Percentiles rank a stretch among this genome's conserved stretches.
Conservation (phyloP, 35 echinoderm and acorn worm genomes). For the Chiridota heheva region DNA sequence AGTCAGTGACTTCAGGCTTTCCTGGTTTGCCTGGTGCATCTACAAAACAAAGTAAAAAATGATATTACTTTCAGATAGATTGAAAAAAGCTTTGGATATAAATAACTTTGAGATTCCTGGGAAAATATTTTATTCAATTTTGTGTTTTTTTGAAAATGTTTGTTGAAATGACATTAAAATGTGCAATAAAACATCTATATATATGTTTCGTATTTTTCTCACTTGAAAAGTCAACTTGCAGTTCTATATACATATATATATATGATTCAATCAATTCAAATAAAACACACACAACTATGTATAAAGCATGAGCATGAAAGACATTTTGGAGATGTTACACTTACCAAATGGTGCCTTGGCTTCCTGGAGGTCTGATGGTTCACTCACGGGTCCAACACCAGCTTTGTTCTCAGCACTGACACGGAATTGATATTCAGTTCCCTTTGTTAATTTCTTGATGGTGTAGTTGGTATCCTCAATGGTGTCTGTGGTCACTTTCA, state of each 20-base stretch:
- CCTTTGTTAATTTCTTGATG: slow-evolving; percentile 51
- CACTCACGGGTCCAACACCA: slow-evolving; percentile 62
- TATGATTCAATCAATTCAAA: slow-evolving; percentile 34
- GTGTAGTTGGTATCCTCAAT: slow-evolving; percentile 9
- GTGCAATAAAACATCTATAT: too few relatives aligned
- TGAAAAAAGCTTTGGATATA: too few relatives aligned
- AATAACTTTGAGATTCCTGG: too few relatives aligned
- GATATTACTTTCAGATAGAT: too few relatives aligned
- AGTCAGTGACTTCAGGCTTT: slow-evolving; percentile 51
- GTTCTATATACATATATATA: slow-evolving; percentile 55
- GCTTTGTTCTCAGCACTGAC: slow-evolving; percentile 77
- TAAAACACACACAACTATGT: slow-evolving; percentile 43
- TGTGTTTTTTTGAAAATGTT: slow-evolving; percentile 51
- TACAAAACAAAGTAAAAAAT: slow-evolving; percentile 20
- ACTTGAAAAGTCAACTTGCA: slow-evolving; percentile 60
- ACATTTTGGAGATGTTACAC: slow-evolving; percentile 68
- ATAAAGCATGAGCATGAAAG: slow-evolving; percentile 69
- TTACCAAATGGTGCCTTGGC: slow-evolving; percentile 72
- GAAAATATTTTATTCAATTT: slow-evolving; percentile 69
- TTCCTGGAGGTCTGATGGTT: slow-evolving; percentile 61
- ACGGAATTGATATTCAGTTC: slow-evolving; percentile 65
- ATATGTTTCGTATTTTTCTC: too few relatives aligned
- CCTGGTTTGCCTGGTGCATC: slow-evolving; percentile 49
- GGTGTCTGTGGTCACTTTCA: slow-evolving; percentile 17
- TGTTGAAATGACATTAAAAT: too few relatives aligned